Percentiles rank a stretch among this genome's conserved stretches.
Conservation (phyloP, 2,113 vertebrate genomes). For the Ardeotis arabs region DNA sequence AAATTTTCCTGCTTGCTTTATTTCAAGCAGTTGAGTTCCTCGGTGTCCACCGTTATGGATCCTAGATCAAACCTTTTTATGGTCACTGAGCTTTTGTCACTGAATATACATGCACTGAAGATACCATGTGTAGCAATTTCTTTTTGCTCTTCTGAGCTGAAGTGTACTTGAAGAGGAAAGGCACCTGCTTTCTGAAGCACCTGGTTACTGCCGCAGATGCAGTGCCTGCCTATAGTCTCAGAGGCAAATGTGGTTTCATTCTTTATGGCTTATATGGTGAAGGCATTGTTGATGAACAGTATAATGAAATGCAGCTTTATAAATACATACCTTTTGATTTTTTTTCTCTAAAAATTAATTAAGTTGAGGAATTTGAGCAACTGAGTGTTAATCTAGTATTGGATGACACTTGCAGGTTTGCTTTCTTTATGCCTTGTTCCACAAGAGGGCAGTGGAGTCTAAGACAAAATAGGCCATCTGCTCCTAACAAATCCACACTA, state of each 20-base stretch:
- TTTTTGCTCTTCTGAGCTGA: not conserved
- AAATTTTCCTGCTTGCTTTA: not conserved
- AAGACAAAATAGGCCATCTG: not conserved
- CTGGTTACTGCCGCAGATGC: not conserved
- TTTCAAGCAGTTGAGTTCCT: not conserved
- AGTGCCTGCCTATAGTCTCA: not conserved
- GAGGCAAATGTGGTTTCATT: not conserved
- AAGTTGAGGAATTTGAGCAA: not conserved
- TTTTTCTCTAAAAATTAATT: not conserved
- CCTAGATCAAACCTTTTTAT: not conserved
- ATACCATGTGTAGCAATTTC: not conserved
- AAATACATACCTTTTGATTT: not conserved
- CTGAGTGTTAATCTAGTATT: not conserved
- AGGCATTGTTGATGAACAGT: not conserved
- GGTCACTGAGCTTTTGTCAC: not conserved
- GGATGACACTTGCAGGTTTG: not conserved
- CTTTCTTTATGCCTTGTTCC: not conserved
- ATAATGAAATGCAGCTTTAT: not conserved
- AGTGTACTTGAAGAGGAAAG: not conserved
- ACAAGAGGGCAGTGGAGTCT: constrained; percentile 71
- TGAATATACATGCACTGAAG: not conserved
- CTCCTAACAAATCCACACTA: not conserved
- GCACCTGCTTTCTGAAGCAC: not conserved
- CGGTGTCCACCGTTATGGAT: fast-evolving
- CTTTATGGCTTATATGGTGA: not conserved